Evolutionary conservation across 64 coral and sea anemone species (phyloP).

Genomic region (Stylophora pistillata): DNA sequence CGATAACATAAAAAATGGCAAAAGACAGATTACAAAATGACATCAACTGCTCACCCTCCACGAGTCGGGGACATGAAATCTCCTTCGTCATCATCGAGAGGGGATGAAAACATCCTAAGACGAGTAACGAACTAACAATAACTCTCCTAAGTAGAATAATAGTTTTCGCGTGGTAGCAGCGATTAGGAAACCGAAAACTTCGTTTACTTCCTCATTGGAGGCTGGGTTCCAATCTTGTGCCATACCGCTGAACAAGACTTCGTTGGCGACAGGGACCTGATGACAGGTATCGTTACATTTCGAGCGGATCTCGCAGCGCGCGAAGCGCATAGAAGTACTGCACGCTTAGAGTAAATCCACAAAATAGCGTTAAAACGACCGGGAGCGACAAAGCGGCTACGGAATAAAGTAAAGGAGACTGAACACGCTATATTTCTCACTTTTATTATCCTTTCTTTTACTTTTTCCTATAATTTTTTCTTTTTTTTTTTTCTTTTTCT

Average conservation of each 20-base stretch:
- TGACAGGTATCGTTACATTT: no score
- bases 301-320: no score
- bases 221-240: constrained; percentile 10
- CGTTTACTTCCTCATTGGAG: constrained; percentile 58
- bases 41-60: constrained; percentile 56
- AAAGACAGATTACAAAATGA: neutral
- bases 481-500: no score
- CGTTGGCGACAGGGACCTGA: no score
- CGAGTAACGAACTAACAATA: neutral
- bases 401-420: no score
- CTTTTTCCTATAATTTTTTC: no score
- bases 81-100: constrained; percentile 85
- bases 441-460: no score
- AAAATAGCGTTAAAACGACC: no score
- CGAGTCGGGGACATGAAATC: constrained; percentile 64
- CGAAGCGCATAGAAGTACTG: no score
- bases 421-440: no score
- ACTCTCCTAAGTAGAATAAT: neutral
- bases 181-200: constrained; percentile 55
- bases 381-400: no score
- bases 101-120: constrained; percentile 78
- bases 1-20: neutral
- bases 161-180: constrained; percentile 31
- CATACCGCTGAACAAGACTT: neutral
- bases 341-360: no score